Percentiles rank a stretch among this genome's conserved stretches.
These are phyloP conservation scores for Drosophila varians DNA, from an alignment of 1,140 invertebrate genomes.

Conservation along the genomic window DNA sequence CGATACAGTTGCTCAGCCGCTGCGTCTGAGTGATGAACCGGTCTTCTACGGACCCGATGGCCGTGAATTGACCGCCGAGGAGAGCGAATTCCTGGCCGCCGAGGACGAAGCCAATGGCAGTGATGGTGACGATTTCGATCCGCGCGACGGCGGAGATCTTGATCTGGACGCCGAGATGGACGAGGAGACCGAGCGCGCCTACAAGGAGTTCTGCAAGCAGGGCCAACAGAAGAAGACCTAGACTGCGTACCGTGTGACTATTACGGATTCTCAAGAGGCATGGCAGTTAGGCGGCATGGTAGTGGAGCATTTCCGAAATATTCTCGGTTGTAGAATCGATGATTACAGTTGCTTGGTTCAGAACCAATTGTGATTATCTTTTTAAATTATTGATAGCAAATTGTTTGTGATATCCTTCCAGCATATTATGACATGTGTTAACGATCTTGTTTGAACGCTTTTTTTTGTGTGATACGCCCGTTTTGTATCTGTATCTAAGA, in stretches of 20 bases:
- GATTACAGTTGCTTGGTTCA: constrained; percentile 46
- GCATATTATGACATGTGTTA: constrained; percentile 46
- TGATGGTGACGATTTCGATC: constrained; percentile 80
- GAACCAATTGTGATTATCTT: constrained; percentile 46
- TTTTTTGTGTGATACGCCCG: constrained; percentile 37
- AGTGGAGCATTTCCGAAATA: constrained; percentile 36
- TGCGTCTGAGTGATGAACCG: constrained; percentile 76
- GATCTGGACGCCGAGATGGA: constrained; percentile 85
- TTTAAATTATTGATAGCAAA: constrained; percentile 69
- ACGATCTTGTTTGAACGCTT: constrained; percentile 38
- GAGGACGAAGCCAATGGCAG: constrained; percentile 55
- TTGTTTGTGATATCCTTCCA: constrained; percentile 73
- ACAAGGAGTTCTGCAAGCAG: constrained; percentile 84
- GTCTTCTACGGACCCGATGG: constrained; percentile 85
- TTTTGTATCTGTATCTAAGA: constrained; percentile 32
- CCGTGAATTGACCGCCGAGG: constrained; percentile 84
- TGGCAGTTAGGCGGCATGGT: constrained; percentile 9
- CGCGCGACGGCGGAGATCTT: constrained; percentile 82
- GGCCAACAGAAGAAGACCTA: constrained; percentile 63
- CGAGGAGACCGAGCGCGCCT: constrained; percentile 85
- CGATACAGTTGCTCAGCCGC: constrained; percentile 58
- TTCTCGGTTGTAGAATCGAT: constrained; percentile 50
- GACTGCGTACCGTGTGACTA: constrained; percentile 33
- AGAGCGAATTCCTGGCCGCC: constrained; percentile 83
- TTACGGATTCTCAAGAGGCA: constrained; percentile 12